A percentile compares a stretch with the other conserved stretches of the same genome.
These are phyloP conservation scores for Napeogenes sylphis DNA, from an alignment of 2,888 invertebrate genomes.

Conservation along the genomic window DNA sequence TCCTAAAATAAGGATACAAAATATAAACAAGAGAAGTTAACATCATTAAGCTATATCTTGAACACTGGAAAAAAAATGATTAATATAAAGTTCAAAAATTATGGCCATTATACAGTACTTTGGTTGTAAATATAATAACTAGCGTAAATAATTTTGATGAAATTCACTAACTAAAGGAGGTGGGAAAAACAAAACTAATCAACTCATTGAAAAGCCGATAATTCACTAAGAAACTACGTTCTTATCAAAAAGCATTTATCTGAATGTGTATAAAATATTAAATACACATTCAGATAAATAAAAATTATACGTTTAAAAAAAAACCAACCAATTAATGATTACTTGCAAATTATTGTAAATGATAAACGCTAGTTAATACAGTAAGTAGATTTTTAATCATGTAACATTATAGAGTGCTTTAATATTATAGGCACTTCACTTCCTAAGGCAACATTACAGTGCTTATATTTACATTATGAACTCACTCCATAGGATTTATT, in stretches of 20 bases:
- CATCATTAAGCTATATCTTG: constrained; percentile 40
- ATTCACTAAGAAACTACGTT: too few relatives aligned
- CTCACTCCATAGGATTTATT: too few relatives aligned
- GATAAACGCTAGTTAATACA: too few relatives aligned
- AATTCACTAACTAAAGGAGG: constrained; percentile 27
- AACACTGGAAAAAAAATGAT: constrained; percentile 32
- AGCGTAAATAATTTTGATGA: constrained; percentile 25
- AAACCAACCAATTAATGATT: too few relatives aligned
- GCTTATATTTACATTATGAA: not conserved
- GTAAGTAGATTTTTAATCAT: too few relatives aligned
- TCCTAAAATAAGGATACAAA: constrained; percentile 58
- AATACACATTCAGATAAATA: too few relatives aligned
- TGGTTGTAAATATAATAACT: constrained; percentile 44
- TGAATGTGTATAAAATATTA: too few relatives aligned
- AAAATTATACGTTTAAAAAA: too few relatives aligned
- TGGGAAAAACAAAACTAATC: constrained; percentile 15
- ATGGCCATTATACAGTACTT: constrained; percentile 60
- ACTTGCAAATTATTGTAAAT: too few relatives aligned
- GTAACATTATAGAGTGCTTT: too few relatives aligned
- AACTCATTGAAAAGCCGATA: too few relatives aligned
- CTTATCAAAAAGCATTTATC: too few relatives aligned
- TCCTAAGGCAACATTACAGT: not conserved
- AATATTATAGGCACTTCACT: not conserved
- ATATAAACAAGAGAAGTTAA: constrained; percentile 45
- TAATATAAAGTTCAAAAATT: constrained; percentile 34